These are phyloP conservation scores for Dicrurus megarhynchus DNA, from an alignment of 2,113 vertebrate species.

Conservation along the genomic window DNA sequence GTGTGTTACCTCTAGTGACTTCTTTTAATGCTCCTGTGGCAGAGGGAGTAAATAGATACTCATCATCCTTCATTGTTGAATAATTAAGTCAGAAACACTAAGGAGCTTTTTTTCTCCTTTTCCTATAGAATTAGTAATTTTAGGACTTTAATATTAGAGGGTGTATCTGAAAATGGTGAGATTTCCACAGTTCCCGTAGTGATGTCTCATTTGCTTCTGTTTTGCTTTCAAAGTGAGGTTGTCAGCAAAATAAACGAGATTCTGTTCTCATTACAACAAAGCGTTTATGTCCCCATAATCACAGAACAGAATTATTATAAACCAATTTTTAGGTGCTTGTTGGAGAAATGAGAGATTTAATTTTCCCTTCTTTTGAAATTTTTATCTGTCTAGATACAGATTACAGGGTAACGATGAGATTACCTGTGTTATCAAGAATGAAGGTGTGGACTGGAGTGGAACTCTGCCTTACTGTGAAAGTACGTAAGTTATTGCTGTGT, in stretches of 20 bases:
- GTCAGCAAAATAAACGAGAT: not conserved
- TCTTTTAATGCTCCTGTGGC: not conserved
- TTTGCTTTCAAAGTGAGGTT: not conserved
- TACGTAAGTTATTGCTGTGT: not conserved
- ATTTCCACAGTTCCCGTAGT: not conserved
- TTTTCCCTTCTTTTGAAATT: not conserved
- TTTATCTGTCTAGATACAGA: conserved; percentile 24
- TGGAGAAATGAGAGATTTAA: not conserved
- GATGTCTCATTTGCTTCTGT: not conserved
- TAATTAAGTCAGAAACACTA: not conserved
- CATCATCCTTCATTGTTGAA: not conserved
- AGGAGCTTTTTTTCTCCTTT: not conserved
- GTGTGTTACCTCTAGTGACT: not conserved
- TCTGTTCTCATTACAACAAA: not conserved
- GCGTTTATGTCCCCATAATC: not conserved
- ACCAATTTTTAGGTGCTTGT: not conserved
- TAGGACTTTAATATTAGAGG: not conserved
- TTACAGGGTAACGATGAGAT: not conserved
- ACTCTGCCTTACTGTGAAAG: conserved; percentile 14
- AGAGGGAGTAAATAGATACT: not conserved
- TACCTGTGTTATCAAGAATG: not conserved
- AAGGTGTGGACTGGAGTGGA: not conserved
- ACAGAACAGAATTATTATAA: not conserved
- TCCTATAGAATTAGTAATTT: not conserved
- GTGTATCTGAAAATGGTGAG: not conserved